Base-by-base conservation (phyloP, 2,888 invertebrate genomes). In the Pasiphila rectangulata region DNA sequence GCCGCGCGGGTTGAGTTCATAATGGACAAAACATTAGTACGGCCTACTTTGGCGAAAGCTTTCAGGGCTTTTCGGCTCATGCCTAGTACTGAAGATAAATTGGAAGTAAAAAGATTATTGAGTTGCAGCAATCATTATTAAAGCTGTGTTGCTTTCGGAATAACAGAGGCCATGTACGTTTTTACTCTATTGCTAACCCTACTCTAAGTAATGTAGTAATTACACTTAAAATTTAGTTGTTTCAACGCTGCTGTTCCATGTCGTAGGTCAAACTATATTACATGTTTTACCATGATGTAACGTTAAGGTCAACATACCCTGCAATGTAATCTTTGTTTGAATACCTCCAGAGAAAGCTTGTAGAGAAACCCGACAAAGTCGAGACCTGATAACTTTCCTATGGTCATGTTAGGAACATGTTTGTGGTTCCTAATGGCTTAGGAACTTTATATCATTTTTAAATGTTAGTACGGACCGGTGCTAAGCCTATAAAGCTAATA, bases 11-110 rank as follows among this genome's bases (percentile, higher is more conserved):
- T 60, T 57, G 71, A 67, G 75, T 75, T 79, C 75, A 75, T 85
- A 85, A 86, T 86, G 84, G 79, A 75, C 77, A 71, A 74, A 80
- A 82, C 84, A 86, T 87, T 86, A 84, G 74, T 79, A 63, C 69
- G 69, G 73, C 72, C 77, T 77, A 79, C 81, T 80, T 79, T 68
- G 65, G 62, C 63, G 71, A 83, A 83, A 83, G 84, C 85, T 86
- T 83, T 84, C 68, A 74, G 77, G 65, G 72, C 65, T 73, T 75
- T 76, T 73, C 70, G 70, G 70, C 75, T 79, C 34, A 23, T 79
- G 75, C 75, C 32, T 69, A 67, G 59, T 69, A 68, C 72, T 72
- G 71, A 67, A 58, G 54, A 66, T 54, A 57, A 58, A 56, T 61
- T 34, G 21, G 17, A 58, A 53, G 59, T 62, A 55, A 46, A 46